These are phyloP conservation scores for Setophaga coronata DNA, from an alignment of 2,113 vertebrate species.

Conservation along the genomic window DNA sequence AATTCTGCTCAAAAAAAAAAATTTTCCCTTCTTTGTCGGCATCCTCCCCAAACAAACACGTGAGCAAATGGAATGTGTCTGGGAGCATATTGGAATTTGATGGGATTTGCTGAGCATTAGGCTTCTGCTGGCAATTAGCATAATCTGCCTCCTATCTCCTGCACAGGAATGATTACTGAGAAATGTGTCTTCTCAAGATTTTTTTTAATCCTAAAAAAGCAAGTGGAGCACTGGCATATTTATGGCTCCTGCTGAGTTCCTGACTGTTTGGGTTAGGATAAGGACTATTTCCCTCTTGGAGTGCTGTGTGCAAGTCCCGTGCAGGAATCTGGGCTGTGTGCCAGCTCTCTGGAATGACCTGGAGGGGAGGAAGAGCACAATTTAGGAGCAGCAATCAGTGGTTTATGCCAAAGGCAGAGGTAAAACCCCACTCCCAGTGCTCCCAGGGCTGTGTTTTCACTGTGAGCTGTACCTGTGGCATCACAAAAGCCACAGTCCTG, in stretches of 20 bases:
- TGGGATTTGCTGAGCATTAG: background rate
- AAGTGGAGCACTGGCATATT: accelerated
- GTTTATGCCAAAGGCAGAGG: background rate
- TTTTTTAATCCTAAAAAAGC: background rate
- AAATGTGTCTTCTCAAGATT: background rate
- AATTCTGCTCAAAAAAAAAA: background rate
- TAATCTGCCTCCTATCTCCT: background rate
- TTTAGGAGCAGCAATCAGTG: background rate
- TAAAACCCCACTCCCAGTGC: background rate
- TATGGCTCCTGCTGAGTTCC: background rate
- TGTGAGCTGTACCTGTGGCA: background rate
- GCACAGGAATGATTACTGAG: background rate
- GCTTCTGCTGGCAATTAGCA: background rate
- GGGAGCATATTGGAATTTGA: background rate
- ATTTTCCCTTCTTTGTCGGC: background rate
- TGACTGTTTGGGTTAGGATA: background rate
- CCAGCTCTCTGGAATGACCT: background rate
- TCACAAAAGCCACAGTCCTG: background rate
- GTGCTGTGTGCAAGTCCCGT: background rate
- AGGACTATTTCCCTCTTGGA: background rate
- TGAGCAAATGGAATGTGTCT: background rate
- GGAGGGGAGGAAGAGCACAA: background rate
- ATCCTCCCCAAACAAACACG: background rate
- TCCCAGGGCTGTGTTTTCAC: background rate
- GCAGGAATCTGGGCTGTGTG: background rate